Evolutionary conservation across 2,113 vertebrate species (phyloP).

Genomic region (Laticauda colubrina): DNA sequence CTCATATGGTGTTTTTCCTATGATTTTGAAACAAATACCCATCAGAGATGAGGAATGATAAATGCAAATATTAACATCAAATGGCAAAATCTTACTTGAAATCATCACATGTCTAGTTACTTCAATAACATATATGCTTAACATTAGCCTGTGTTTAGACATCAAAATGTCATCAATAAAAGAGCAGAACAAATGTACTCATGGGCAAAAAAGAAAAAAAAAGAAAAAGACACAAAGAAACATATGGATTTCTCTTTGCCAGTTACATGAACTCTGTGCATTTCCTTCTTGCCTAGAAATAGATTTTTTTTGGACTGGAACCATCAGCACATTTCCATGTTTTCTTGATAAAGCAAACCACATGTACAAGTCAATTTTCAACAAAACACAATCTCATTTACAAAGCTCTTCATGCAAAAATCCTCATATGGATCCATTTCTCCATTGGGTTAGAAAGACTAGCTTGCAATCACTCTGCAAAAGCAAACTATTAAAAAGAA

Average conservation of each 20-base stretch:
- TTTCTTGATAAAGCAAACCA: slow-evolving; percentile 59
- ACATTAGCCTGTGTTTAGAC: slow-evolving; percentile 52
- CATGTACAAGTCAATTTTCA: slow-evolving; percentile 55
- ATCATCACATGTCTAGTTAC: slow-evolving; percentile 50
- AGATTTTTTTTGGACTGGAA: slow-evolving; percentile 50
- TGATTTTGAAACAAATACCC: not conserved
- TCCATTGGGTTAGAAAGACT: slow-evolving; percentile 42
- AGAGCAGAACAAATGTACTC: slow-evolving; percentile 44
- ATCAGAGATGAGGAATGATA: not conserved
- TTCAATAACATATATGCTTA: slow-evolving; percentile 54
- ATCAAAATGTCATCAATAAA: slow-evolving; percentile 61
- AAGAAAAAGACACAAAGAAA: slow-evolving; percentile 36
- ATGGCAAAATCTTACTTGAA: slow-evolving; percentile 29
- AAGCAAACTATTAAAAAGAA: slow-evolving; percentile 50
- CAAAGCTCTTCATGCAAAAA: slow-evolving; percentile 46
- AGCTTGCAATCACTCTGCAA: slow-evolving; percentile 34
- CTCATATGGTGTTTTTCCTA: not conserved
- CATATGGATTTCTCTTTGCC: slow-evolving; percentile 57
- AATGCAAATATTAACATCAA: not conserved
- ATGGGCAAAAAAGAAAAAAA: slow-evolving; percentile 1
- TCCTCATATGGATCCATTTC: slow-evolving; percentile 48
- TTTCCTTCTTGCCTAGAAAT: slow-evolving; percentile 58
- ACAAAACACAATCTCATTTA: slow-evolving; percentile 36
- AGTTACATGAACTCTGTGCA: slow-evolving; percentile 51
- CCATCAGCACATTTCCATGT: slow-evolving; percentile 50